These are phyloP conservation scores for Miltochrista miniata DNA, from an alignment of 2,888 invertebrate genomes.

Conservation along the genomic window DNA sequence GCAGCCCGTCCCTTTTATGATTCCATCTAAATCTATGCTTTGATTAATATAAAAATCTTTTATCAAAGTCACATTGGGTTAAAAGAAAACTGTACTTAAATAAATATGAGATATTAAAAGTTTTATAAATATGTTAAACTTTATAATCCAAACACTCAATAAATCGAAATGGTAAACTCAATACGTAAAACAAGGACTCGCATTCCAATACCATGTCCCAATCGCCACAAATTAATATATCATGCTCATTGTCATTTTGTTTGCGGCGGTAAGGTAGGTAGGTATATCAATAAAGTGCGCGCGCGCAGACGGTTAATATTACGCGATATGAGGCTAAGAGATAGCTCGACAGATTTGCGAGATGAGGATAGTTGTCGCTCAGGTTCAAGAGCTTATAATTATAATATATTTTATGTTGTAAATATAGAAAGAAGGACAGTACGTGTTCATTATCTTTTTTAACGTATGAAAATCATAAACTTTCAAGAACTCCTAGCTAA, in stretches of 20 bases:
- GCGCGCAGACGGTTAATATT: conserved; percentile 50
- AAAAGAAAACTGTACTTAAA: no score
- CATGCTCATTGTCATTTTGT: conserved; percentile 31
- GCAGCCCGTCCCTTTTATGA: no score
- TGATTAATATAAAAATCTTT: no score
- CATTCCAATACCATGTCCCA: conserved; percentile 14
- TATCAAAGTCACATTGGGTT: no score
- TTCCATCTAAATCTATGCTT: no score
- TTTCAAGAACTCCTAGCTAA: no score
- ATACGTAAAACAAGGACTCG: conserved; percentile 7
- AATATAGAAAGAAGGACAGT: no score
- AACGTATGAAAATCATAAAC: no score
- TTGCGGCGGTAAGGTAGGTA: conserved; percentile 35
- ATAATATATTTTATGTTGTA: neutral
- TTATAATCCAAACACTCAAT: conserved; percentile 4
- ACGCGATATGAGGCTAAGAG: conserved; percentile 45
- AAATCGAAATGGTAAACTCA: conserved; percentile 9
- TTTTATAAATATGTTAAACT: no score
- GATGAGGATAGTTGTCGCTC: conserved; percentile 17
- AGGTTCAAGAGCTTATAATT: neutral
- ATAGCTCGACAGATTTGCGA: conserved; percentile 52
- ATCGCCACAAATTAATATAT: conserved; percentile 32
- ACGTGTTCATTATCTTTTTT: no score
- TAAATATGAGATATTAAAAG: no score
- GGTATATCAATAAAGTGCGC: conserved; percentile 44